These are phyloP conservation scores for Acridotheres tristis DNA, from an alignment of 2,797 vertebrate genomes.

Conservation along the genomic window DNA sequence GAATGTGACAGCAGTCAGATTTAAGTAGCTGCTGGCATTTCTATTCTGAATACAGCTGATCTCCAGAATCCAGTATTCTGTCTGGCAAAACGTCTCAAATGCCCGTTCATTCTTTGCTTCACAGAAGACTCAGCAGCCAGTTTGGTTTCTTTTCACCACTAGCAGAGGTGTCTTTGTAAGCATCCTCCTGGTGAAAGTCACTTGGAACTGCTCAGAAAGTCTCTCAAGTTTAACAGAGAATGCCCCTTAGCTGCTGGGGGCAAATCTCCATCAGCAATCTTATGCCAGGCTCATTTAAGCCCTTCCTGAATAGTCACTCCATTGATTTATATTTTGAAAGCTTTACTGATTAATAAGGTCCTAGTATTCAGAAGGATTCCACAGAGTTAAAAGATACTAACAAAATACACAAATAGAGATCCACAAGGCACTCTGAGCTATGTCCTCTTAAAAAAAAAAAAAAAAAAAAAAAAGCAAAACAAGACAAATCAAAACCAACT, in stretches of 20 bases:
- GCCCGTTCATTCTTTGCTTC: neutral
- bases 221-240: neutral
- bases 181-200: neutral
- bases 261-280: neutral
- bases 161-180: neutral
- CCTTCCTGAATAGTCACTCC: neutral
- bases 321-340: neutral
- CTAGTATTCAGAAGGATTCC: neutral
- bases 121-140: fast-evolving
- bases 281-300: neutral
- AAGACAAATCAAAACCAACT: neutral
- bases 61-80: neutral
- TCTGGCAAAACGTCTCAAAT: neutral
- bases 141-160: neutral
- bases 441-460: neutral
- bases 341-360: neutral
- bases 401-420: neutral
- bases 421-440: neutral
- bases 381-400: neutral
- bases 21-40: neutral
- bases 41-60: neutral
- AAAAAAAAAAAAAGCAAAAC: neutral
- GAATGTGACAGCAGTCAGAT: neutral
- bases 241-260: neutral
- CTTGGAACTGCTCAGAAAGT: neutral